Evolutionary conservation across 2,113 vertebrate species (phyloP).

Genomic region (Catharus fuscescens): DNA sequence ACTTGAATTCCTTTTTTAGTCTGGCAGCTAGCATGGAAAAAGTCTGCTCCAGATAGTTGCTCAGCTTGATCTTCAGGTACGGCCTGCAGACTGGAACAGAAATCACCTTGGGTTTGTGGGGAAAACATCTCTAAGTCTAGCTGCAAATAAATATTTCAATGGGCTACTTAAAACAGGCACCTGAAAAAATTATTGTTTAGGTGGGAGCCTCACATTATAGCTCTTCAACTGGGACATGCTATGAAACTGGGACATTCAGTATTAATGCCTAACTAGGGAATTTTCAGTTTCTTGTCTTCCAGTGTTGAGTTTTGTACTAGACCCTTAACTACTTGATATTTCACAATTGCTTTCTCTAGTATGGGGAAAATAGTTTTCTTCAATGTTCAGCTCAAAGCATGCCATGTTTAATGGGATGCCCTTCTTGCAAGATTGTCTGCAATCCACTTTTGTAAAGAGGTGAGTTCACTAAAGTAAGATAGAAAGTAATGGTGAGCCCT

Average conservation of each 20-base stretch:
- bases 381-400: neutral
- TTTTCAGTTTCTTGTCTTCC: neutral
- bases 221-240: neutral
- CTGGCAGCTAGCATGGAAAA: neutral
- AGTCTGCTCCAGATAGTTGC: neutral
- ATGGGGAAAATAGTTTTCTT: neutral
- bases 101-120: neutral
- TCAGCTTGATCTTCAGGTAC: neutral
- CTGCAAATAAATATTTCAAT: neutral
- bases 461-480: neutral
- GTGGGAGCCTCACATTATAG: neutral
- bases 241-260: neutral
- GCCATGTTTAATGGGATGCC: neutral
- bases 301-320: neutral
- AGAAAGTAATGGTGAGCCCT: neutral
- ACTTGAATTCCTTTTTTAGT: neutral
- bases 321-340: neutral
- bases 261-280: neutral
- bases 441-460: neutral
- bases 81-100: neutral
- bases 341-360: neutral
- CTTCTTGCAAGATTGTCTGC: neutral
- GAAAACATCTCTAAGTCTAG: neutral
- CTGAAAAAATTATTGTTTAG: neutral
- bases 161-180: neutral